Percentiles rank a stretch among this genome's conserved stretches.
phyloP scores from a whole-genome alignment of 2,888 invertebrate genomes.

The Troglohyphantes excavatus region DNA sequence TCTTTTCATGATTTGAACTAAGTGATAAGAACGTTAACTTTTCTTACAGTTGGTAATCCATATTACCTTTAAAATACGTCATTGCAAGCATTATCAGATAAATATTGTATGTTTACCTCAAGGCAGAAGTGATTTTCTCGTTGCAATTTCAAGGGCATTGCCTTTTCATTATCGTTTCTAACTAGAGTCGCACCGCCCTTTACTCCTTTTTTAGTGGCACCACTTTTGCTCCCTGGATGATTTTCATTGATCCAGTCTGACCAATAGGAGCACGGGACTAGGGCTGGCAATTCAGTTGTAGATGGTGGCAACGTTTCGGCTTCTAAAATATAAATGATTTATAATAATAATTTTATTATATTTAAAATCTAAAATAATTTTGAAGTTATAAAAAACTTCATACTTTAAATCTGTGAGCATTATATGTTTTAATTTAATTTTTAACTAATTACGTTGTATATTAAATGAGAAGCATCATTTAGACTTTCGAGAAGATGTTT shows the following conservation, averaged over 20 bases:
- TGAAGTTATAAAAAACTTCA: neutral
- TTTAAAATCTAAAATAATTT: too few relatives aligned
- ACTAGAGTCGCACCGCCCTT: slow-evolving; percentile 38
- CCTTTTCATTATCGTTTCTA: slow-evolving; percentile 80
- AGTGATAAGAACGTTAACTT: too few relatives aligned
- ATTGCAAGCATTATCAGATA: too few relatives aligned
- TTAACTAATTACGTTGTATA: too few relatives aligned
- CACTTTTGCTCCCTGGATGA: slow-evolving; percentile 73
- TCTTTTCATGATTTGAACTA: too few relatives aligned
- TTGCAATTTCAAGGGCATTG: slow-evolving; percentile 77
- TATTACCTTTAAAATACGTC: too few relatives aligned
- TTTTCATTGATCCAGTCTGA: slow-evolving; percentile 81
- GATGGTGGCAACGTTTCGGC: slow-evolving; percentile 25
- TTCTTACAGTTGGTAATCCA: too few relatives aligned
- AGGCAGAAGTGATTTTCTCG: slow-evolving; percentile 80
- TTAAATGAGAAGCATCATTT: too few relatives aligned
- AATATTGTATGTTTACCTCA: slow-evolving; percentile 78
- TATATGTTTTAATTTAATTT: too few relatives aligned
- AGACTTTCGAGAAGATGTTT: too few relatives aligned
- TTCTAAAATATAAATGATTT: neutral
- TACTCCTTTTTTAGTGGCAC: neutral
- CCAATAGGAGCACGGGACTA: slow-evolving; percentile 80
- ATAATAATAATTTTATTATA: too few relatives aligned
- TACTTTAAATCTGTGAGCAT: too few relatives aligned
- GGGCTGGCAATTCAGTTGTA: slow-evolving; percentile 11